Evolutionary conservation across 2,797 vertebrate genomes (phyloP).

Genomic region (Glyptemys insculpta): DNA sequence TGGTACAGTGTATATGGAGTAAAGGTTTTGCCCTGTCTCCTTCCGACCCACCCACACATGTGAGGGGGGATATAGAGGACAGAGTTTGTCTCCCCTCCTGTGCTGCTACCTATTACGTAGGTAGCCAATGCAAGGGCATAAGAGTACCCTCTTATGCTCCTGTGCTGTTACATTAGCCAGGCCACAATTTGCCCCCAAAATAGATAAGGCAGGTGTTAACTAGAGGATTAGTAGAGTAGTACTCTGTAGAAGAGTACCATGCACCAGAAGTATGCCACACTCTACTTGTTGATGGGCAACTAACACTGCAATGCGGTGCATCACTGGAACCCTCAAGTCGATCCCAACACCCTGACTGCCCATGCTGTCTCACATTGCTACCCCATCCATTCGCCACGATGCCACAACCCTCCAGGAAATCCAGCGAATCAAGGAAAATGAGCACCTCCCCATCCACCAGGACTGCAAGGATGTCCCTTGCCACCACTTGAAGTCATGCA

Average conservation of each 20-base stretch:
- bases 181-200: not conserved
- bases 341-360: not conserved
- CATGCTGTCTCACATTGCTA: not conserved
- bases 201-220: not conserved
- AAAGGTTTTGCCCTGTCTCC: not conserved
- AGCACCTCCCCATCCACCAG: not conserved
- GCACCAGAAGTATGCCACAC: not conserved
- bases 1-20: accelerated
- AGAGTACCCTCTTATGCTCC: not conserved
- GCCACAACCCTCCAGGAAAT: not conserved
- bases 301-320: not conserved
- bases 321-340: not conserved
- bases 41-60: not conserved
- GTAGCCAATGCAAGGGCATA: not conserved
- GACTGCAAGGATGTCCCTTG: no score
- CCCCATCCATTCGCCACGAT: not conserved
- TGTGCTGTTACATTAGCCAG: not conserved
- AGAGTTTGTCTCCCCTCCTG: not conserved
- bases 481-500: not conserved
- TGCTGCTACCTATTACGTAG: not conserved
- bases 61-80: not conserved
- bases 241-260: not conserved
- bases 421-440: not conserved
- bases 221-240: not conserved
- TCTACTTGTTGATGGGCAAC: not conserved